Conservation (phyloP, 2,888 invertebrate species). For the Pogonocherus hispidulus region DNA sequence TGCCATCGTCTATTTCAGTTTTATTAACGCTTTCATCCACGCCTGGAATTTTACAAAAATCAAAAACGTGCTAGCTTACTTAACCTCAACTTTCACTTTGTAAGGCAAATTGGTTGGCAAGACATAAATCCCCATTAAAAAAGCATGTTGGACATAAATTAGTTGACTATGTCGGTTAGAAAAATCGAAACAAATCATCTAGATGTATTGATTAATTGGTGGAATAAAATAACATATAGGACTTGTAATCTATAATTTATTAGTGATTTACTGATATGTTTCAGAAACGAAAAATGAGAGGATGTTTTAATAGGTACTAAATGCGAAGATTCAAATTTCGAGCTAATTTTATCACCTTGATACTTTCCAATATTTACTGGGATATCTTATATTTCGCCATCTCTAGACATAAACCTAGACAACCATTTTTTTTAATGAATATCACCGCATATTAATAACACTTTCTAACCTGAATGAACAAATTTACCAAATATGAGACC, state of each 20-base stretch:
- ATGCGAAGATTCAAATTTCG: background rate
- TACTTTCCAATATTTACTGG: constrained; percentile 3
- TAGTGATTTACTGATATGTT: background rate
- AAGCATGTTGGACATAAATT: background rate
- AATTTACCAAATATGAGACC: too few relatives aligned
- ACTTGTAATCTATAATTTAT: background rate
- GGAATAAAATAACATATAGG: background rate
- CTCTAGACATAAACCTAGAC: background rate
- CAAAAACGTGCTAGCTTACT: too few relatives aligned
- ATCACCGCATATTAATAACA: too few relatives aligned
- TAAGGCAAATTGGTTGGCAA: background rate
- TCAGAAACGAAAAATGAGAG: background rate
- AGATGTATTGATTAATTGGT: background rate
- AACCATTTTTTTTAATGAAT: background rate
- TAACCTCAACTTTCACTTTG: background rate
- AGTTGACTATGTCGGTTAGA: background rate
- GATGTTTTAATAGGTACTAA: background rate
- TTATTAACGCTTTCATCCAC: too few relatives aligned
- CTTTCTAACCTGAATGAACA: too few relatives aligned
- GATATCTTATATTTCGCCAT: background rate
- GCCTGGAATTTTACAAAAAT: too few relatives aligned
- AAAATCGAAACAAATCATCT: background rate
- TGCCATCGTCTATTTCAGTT: too few relatives aligned
- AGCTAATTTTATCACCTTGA: background rate
- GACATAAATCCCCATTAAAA: too few relatives aligned